phyloP scores from a whole-genome alignment of 2,888 invertebrate genomes.

The Troides aeacus region DNA sequence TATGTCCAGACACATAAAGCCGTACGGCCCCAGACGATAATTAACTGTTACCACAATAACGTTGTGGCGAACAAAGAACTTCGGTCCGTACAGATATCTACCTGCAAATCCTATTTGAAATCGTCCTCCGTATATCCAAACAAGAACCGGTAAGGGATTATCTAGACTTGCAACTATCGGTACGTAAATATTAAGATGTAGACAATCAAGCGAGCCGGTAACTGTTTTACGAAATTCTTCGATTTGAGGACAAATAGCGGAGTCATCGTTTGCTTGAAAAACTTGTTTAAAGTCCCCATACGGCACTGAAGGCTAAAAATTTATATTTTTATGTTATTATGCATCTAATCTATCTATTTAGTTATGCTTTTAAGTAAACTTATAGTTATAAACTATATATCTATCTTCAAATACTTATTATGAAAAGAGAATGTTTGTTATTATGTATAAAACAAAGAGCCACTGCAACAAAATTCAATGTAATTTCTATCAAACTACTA shows the following conservation, averaged over 20 bases:
- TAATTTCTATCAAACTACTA: too few relatives aligned
- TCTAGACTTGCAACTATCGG: slow-evolving; percentile 48
- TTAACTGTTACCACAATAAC: slow-evolving; percentile 44
- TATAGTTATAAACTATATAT: too few relatives aligned
- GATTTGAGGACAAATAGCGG: slow-evolving; percentile 53
- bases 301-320: slow-evolving; percentile 43
- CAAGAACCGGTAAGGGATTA: slow-evolving; percentile 49
- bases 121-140: slow-evolving; percentile 63
- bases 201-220: slow-evolving; percentile 73
- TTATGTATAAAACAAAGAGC: too few relatives aligned
- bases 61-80: slow-evolving; percentile 40
- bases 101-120: slow-evolving; percentile 52
- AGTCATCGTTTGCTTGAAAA: slow-evolving; percentile 48
- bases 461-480: too few relatives aligned
- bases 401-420: too few relatives aligned
- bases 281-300: slow-evolving; percentile 43
- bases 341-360: too few relatives aligned
- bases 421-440: too few relatives aligned
- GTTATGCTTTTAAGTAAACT: too few relatives aligned
- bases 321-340: too few relatives aligned
- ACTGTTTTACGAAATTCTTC: slow-evolving; percentile 39
- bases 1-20: slow-evolving; percentile 44
- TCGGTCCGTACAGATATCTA: slow-evolving; percentile 43
- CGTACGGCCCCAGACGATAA: slow-evolving; percentile 44
- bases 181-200: slow-evolving; percentile 81